Base-by-base conservation (phyloP, 1,140 invertebrate genomes). In the Nebria ingens region DNA sequence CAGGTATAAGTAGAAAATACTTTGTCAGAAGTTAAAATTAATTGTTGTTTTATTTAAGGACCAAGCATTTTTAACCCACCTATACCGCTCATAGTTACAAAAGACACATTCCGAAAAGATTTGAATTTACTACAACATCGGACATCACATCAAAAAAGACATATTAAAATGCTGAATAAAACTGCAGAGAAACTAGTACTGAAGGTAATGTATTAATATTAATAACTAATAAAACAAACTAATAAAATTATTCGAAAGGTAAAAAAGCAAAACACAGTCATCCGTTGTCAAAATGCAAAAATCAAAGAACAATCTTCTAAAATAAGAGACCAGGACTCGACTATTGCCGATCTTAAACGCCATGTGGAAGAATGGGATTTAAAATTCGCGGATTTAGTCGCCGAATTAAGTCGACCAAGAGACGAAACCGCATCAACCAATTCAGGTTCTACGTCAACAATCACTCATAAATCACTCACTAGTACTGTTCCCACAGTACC, bases 361-460 rank as follows among this genome's bases (percentile, higher is more conserved):
- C 76, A 77, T 57, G 60, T 80, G 1, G 76, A 76, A 53, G 77
- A 79, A 51, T 79, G 75, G 73, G 76, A 79, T 52, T 72, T 77
- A 51, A 79, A 78, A 64, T 73, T 77, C 45, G 71, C 69, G 4
- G 76, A 78, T 60, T 58, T 80, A 13, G 74, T 73, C 2, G 69
- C 72, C 0, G 77, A 79, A 64, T 59, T 78, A 11, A 72, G 73
- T 50, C 67, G 72, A 9, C 71, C 76, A 0, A 68, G 73, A 19
- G 75, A 79, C 51, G 74, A 38, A 22, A 64, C 49, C 65, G 72
- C 54, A 20, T 62, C 1, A 64, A 68, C 34, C 65, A 73, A 21
- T 20, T 23, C 19, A 0, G 21, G 25, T 51, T 6, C 23, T 25
- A 21, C 53, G 21, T 9, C 45, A 17, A 17, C n/a, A 17, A 34